These are phyloP conservation scores for Rhagophthalmus giganteus DNA, from an alignment of 2,888 invertebrate genomes.

Conservation along the genomic window DNA sequence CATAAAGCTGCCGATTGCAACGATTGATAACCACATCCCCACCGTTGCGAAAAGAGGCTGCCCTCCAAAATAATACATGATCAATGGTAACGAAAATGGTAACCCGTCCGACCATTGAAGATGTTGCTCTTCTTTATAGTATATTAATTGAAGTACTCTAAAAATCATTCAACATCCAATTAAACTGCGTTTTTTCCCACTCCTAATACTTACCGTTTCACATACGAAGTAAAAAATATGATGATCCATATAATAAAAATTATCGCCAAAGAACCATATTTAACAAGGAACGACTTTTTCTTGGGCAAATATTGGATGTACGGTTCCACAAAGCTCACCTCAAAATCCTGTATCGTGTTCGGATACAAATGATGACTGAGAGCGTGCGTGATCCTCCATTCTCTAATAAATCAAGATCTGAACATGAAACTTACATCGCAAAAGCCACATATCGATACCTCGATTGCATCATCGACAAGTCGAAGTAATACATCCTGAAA, in stretches of 20 bases:
- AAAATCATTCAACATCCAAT: too few species aligned
- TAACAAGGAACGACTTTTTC: slow-evolving; percentile 58
- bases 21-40: slow-evolving; percentile 61
- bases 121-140: background rate
- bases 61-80: slow-evolving; percentile 40
- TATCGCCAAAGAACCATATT: slow-evolving; percentile 60
- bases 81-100: slow-evolving; percentile 31
- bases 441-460: slow-evolving; percentile 60
- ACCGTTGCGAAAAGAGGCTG: slow-evolving; percentile 50
- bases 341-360: slow-evolving; percentile 75
- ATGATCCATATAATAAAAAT: slow-evolving; percentile 50
- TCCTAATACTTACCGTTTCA: slow-evolving; percentile 33
- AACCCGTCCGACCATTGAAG: slow-evolving; percentile 26
- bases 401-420: slow-evolving; percentile 16
- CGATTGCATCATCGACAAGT: slow-evolving; percentile 68
- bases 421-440: background rate
- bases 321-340: slow-evolving; percentile 71
- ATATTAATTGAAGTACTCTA: background rate
- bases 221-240: slow-evolving; percentile 17
- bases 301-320: slow-evolving; percentile 67
- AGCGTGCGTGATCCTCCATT: slow-evolving; percentile 67
- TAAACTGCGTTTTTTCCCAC: too few species aligned
- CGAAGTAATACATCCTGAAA: slow-evolving; percentile 79
- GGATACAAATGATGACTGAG: slow-evolving; percentile 80
- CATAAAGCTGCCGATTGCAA: slow-evolving; percentile 60